Evolutionary conservation across 2,113 vertebrate genomes (phyloP).

Genomic region (Papio anubis): DNA sequence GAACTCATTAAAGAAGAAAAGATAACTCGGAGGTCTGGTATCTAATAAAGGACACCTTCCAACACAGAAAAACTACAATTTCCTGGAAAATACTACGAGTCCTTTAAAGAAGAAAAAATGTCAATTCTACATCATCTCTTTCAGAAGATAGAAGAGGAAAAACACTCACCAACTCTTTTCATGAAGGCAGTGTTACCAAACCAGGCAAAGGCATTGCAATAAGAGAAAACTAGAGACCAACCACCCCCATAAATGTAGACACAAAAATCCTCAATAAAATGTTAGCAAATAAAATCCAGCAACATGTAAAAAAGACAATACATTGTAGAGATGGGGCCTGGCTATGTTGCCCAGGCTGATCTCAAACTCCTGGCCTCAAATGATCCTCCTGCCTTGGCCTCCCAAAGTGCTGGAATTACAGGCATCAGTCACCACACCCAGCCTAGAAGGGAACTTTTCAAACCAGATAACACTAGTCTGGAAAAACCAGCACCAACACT

Average conservation of each 20-base stretch:
- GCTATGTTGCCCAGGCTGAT: too few species aligned
- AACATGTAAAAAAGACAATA: too few species aligned
- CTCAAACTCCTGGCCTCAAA: too few species aligned
- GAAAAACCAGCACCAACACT: background rate
- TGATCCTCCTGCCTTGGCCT: too few species aligned
- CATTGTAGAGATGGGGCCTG: background rate
- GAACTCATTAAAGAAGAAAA: background rate
- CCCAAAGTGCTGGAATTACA: too few species aligned
- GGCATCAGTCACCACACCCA: too few species aligned
- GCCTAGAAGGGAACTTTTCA: background rate
- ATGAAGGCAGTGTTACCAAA: fast-evolving
- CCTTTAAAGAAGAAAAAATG: background rate
- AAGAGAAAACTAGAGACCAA: background rate
- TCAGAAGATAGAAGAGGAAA: background rate
- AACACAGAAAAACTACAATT: background rate
- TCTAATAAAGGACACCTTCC: background rate
- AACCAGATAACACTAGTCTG: background rate
- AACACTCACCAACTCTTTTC: too few species aligned
- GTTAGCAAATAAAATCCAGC: background rate
- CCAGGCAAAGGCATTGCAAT: background rate
- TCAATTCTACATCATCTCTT: background rate
- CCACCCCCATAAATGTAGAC: background rate
- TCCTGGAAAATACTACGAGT: too few species aligned
- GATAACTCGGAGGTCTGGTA: background rate
- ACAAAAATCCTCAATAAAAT: background rate